A percentile compares a stretch with the other conserved stretches of the same genome.
phyloP scores from a whole-genome alignment of 2,888 invertebrate species.

The Nasonia oneida region DNA sequence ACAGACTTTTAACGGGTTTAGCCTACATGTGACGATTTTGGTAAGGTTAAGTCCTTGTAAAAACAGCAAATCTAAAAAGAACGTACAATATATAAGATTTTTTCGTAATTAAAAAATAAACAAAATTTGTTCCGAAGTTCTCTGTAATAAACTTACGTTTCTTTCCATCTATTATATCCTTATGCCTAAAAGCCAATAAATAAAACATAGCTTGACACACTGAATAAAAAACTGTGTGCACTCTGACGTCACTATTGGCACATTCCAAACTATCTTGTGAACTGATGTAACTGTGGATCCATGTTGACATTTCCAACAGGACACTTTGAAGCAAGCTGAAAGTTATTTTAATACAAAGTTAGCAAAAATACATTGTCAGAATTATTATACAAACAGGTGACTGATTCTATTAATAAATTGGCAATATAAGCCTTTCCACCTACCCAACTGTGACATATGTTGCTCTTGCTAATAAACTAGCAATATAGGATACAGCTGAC shows the following conservation, averaged over 20 bases:
- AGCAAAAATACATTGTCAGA: neutral
- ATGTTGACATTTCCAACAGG: conserved; percentile 87
- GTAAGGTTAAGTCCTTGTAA: conserved; percentile 91
- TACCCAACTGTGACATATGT: conserved; percentile 84
- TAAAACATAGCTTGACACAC: conserved; percentile 97
- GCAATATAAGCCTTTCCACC: conserved; percentile 67
- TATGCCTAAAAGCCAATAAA: conserved; percentile 93
- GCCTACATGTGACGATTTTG: conserved; percentile 89
- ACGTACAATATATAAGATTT: conserved; percentile 62
- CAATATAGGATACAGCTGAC: conserved; percentile 86
- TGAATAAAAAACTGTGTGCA: conserved; percentile 94
- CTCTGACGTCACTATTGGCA: conserved; percentile 82
- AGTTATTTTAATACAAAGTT: conserved; percentile 37
- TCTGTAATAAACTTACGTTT: conserved; percentile 84
- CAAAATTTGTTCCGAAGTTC: conserved; percentile 27
- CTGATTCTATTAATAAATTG: neutral
- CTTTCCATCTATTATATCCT: conserved; percentile 87
- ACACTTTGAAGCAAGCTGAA: conserved; percentile 82
- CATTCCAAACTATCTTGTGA: conserved; percentile 83
- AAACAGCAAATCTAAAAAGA: conserved; percentile 87
- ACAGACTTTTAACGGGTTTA: conserved; percentile 94
- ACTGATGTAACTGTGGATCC: conserved; percentile 92
- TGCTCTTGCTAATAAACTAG: conserved; percentile 87
- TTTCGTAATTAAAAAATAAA: conserved; percentile 32
- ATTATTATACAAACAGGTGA: neutral